phyloP scores from a whole-genome alignment of 1,140 invertebrate species.

The Euschistus heros region DNA sequence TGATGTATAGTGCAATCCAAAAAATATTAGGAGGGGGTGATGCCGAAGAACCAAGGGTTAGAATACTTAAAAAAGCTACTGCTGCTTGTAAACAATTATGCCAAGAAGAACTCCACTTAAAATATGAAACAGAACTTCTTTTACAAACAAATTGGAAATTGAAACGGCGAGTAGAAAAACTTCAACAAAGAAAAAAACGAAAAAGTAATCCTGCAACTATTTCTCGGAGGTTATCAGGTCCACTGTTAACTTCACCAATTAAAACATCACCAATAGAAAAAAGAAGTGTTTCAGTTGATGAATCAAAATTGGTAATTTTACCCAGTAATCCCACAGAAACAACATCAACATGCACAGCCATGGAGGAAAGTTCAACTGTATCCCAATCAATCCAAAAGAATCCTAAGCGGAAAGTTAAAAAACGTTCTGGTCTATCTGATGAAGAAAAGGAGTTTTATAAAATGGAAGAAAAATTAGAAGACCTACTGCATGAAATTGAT shows the following conservation, averaged over 20 bases:
- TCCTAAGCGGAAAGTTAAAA: not conserved
- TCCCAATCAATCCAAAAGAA: not conserved
- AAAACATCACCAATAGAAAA: not conserved
- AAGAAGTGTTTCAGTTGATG: not conserved
- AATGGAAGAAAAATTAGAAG: slow-evolving; percentile 9
- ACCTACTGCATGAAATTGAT: slow-evolving; percentile 4
- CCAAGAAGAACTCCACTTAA: not conserved
- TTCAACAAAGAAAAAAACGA: not conserved
- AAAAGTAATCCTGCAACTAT: not conserved
- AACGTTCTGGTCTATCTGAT: not conserved
- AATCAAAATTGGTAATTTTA: not conserved
- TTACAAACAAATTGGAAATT: not conserved
- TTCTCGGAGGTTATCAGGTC: not conserved
- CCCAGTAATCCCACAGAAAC: not conserved
- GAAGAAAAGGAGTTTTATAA: slow-evolving; percentile 11
- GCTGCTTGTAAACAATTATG: not conserved
- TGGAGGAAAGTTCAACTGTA: too few relatives aligned
- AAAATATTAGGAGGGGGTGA: too few relatives aligned
- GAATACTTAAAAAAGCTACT: not conserved
- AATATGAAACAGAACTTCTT: not conserved
- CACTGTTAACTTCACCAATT: not conserved
- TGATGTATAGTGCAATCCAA: too few relatives aligned
- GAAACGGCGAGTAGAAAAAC: not conserved
- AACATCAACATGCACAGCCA: too few relatives aligned
- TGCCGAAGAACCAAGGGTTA: too few relatives aligned